These are phyloP conservation scores for Andinoacara biseriatus DNA, from an alignment of 2,113 vertebrate species.

Conservation along the genomic window DNA sequence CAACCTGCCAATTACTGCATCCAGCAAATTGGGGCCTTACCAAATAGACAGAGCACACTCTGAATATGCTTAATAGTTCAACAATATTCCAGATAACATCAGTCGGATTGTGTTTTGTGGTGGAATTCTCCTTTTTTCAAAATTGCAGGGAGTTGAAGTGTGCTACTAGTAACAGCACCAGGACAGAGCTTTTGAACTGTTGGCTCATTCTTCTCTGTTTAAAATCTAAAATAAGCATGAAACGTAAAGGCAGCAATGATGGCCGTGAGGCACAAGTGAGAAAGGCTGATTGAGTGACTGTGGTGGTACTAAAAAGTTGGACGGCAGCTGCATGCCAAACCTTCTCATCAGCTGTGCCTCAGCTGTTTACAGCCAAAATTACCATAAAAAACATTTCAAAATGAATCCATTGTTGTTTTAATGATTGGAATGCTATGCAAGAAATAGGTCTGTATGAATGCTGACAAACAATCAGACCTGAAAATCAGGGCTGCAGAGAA, in stretches of 20 bases:
- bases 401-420: background rate
- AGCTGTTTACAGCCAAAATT: background rate
- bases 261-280: too few species aligned
- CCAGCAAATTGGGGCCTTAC: slow-evolving; percentile 37
- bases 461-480: background rate
- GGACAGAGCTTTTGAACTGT: background rate
- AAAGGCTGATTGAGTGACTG: background rate
- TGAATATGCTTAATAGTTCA: slow-evolving; percentile 17
- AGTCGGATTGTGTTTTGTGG: background rate
- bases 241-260: background rate
- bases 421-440: background rate
- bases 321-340: background rate
- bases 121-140: slow-evolving; percentile 7
- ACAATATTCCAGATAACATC: background rate
- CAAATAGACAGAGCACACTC: background rate
- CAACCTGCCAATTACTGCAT: slow-evolving; percentile 52
- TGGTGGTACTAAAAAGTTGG: background rate
- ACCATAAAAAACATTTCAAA: background rate
- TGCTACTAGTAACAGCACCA: background rate
- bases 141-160: background rate
- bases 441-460: background rate
- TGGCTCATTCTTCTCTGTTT: background rate
- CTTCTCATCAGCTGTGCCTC: background rate
- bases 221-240: background rate
- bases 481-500: background rate